Base-by-base conservation (phyloP, 2,797 vertebrate genomes). In the Chanos chanos region DNA sequence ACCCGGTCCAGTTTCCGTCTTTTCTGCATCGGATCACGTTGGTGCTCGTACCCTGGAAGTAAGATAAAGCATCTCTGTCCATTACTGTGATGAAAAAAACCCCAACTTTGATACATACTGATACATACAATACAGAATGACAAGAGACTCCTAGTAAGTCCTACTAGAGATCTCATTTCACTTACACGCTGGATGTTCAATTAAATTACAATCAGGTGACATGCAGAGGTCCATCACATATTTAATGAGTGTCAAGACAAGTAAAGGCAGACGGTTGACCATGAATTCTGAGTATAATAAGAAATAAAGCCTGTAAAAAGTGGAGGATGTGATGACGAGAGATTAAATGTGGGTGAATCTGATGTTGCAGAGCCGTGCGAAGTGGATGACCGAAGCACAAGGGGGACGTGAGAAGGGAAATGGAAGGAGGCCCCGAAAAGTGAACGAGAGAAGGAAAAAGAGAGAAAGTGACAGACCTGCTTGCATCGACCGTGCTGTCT, bases 1-100 rank as follows among this genome's bases (percentile, higher is more conserved):
- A 92, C 18, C 94, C 94, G 0, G 93, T 97, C 97, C 97, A 99
- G 70, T 92, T 97, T 16, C 97, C 97, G 3, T 99, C 94, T 80
- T 97, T 99, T 73, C 91, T 88, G 77, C 97, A 99, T 65, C 93
- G 93, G 64, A 99, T 97, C 68, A 87, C 65, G 0, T 95, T 97
- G 81, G 84, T 90, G 4, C 80, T 87, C 0, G 71, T 76, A 2
- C 83, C 89, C 95, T 90, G 80, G 68, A 80, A 4, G 18, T 51
- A 56, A 33, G 49, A 21, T 8, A 21, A 61, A 44, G 12, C 9
- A 19, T 53, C 30, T 37, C 7, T 73, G 64, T 72, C 50, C 55
- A 71, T 56, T 34, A 22, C 51, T 63, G 12, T 10, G 18, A 51
- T 25, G 10, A 27, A 65, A 37, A 2, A n/a, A n/a, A n/a, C n/a